phyloP scores from a whole-genome alignment of 2,888 invertebrate species.

The Apodemia mormo region DNA sequence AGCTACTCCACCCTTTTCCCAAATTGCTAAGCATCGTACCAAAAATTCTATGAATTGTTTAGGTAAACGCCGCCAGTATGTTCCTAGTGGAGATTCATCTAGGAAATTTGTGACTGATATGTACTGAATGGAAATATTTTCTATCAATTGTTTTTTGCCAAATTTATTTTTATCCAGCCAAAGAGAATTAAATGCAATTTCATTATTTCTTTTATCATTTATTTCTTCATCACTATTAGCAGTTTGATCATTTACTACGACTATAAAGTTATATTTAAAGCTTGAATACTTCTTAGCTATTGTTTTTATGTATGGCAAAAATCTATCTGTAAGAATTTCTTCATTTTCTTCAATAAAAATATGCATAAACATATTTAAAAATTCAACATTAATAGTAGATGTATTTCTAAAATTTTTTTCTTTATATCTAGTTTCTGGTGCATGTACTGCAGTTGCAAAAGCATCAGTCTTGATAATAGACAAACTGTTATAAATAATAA shows the following conservation, averaged over 20 bases:
- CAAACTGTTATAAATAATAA: constrained; percentile 63
- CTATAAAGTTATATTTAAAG: constrained; percentile 56
- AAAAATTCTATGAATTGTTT: constrained; percentile 57
- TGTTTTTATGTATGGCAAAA: constrained; percentile 56
- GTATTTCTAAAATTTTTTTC: constrained; percentile 33
- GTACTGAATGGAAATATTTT: constrained; percentile 52
- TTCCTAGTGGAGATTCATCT: constrained; percentile 58
- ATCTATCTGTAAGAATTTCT: constrained; percentile 50
- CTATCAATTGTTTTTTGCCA: constrained; percentile 34
- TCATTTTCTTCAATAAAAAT: constrained; percentile 50
- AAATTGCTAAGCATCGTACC: constrained; percentile 59
- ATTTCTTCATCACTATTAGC: constrained; percentile 38
- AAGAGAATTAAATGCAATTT: constrained; percentile 58
- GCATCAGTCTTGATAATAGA: constrained; percentile 51
- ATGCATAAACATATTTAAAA: constrained; percentile 60
- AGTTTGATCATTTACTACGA: constrained; percentile 58
- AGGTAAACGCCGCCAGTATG: constrained; percentile 58
- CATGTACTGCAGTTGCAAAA: constrained; percentile 42
- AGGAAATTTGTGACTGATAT: constrained; percentile 53
- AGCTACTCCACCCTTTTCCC: constrained; percentile 71
- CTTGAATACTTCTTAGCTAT: constrained; percentile 53
- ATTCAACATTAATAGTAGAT: constrained; percentile 24
- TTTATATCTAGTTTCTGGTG: constrained; percentile 36
- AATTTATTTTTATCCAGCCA: constrained; percentile 44
- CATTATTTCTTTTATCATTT: constrained; percentile 57